phyloP scores from a whole-genome alignment of 2,113 vertebrate genomes.

The Dicrurus megarhynchus region DNA sequence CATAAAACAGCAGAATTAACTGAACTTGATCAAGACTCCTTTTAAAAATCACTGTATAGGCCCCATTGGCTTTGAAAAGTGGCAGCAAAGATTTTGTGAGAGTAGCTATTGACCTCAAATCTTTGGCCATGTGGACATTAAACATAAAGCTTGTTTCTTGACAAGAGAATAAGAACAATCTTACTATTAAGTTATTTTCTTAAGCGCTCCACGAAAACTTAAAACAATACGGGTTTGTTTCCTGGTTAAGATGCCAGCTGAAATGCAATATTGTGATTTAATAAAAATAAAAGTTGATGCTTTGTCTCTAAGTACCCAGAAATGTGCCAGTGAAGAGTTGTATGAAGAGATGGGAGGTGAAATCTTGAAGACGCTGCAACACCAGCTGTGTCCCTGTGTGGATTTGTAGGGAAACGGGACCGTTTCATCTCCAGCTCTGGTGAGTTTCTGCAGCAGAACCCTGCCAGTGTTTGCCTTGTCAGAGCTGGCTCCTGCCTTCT shows the following conservation, averaged over 20 bases:
- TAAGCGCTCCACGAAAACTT: background rate
- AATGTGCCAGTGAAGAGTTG: background rate
- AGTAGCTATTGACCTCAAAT: background rate
- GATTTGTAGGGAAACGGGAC: background rate
- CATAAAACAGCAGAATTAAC: background rate
- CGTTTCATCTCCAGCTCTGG: background rate
- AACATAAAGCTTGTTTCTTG: background rate
- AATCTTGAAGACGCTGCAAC: background rate
- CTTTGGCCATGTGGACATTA: background rate
- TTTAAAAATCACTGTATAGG: background rate
- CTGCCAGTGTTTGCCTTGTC: background rate
- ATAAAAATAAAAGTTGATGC: background rate
- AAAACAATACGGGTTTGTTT: background rate
- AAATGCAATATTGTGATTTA: background rate
- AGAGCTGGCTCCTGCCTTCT: background rate
- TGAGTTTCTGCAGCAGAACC: background rate
- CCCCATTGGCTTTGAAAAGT: background rate
- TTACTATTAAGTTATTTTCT: background rate
- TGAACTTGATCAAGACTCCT: background rate
- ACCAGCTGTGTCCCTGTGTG: rapidly evolving
- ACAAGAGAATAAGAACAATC: background rate
- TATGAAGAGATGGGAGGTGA: background rate
- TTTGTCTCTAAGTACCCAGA: background rate
- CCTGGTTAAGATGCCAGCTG: background rate
- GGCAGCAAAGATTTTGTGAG: background rate